Evolutionary conservation across 2,113 vertebrate species (phyloP).

Genomic region (Isurus oxyrinchus): DNA sequence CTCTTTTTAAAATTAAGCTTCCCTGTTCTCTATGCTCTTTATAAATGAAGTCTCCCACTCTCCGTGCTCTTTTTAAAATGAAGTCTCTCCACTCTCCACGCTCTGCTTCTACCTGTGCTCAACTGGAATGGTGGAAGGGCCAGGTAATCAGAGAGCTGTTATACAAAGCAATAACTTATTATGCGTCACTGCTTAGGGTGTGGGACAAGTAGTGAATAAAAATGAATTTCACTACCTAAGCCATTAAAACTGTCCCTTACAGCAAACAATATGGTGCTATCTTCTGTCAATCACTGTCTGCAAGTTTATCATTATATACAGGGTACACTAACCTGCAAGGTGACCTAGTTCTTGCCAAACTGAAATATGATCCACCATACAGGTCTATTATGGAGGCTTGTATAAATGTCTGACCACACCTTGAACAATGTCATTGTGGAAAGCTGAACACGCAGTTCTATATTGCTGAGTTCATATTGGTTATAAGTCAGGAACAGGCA

Average conservation of each 20-base stretch:
- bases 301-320: background rate
- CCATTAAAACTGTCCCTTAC: background rate
- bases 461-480: background rate
- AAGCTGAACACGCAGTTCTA: background rate
- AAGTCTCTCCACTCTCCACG: no score
- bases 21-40: no score
- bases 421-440: background rate
- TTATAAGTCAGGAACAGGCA: background rate
- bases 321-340: background rate
- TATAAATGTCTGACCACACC: background rate
- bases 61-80: no score
- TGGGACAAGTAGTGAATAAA: background rate
- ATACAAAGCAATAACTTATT: background rate
- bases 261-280: background rate
- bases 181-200: background rate
- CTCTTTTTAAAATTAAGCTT: no score
- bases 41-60: no score
- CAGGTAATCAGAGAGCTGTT: background rate
- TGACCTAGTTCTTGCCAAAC: background rate
- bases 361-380: constrained; percentile 2
- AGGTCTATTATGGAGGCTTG: background rate
- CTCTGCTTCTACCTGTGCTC: background rate
- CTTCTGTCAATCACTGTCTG: background rate
- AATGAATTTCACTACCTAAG: background rate
- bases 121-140: background rate